phyloP scores from a whole-genome alignment of 2,888 invertebrate species.

The Synanthedon tipuliformis region DNA sequence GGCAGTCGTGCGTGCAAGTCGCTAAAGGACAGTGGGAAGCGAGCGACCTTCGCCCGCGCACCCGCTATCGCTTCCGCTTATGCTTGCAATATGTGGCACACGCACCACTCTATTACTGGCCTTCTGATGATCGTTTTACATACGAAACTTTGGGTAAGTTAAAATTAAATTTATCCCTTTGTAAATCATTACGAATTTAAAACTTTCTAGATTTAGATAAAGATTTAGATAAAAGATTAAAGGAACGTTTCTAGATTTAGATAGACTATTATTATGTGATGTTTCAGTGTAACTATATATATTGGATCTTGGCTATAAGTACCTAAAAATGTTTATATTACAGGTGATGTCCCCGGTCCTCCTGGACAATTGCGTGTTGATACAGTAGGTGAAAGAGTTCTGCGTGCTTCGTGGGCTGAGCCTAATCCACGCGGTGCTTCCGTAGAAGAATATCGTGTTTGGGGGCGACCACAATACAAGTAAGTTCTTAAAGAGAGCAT shows the following conservation, averaged over 20 bases:
- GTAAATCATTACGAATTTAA: background rate
- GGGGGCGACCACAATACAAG: constrained; percentile 71
- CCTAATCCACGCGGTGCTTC: constrained; percentile 82
- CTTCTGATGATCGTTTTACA: constrained; percentile 75
- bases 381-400: constrained; percentile 77
- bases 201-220: too few species aligned
- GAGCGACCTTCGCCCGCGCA: constrained; percentile 75
- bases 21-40: constrained; percentile 40
- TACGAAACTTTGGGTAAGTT: constrained; percentile 79
- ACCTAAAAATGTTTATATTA: too few species aligned
- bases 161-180: too few species aligned
- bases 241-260: too few species aligned
- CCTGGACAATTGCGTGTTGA: constrained; percentile 83
- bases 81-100: constrained; percentile 72
- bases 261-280: too few species aligned
- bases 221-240: too few species aligned
- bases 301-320: too few species aligned
- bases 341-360: constrained; percentile 83
- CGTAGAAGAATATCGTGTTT: constrained; percentile 80
- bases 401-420: constrained; percentile 85
- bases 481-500: constrained; percentile 7
- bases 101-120: constrained; percentile 76
- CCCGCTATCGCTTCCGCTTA: constrained; percentile 81
- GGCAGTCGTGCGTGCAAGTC: constrained; percentile 26
- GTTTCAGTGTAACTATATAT: too few species aligned